Evolutionary conservation across 2,888 invertebrate genomes (phyloP).

Genomic region (Cosmopolites sordidus): DNA sequence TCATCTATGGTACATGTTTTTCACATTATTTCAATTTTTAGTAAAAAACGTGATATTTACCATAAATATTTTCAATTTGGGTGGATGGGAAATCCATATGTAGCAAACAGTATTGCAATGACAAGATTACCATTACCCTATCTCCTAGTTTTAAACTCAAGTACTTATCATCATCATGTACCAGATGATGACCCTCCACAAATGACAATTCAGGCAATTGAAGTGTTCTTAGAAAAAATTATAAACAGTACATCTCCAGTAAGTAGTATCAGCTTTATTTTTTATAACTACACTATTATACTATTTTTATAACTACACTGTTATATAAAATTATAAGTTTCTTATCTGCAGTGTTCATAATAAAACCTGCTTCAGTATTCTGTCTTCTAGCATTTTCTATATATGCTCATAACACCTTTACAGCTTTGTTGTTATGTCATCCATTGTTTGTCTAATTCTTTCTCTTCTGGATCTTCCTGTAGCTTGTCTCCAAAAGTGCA

Average conservation of each 20-base stretch:
- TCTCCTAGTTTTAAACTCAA: conserved; percentile 82
- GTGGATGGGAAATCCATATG: conserved; percentile 86
- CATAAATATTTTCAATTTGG: conserved; percentile 86
- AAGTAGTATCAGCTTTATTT: too few relatives aligned
- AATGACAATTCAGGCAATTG: conserved; percentile 58
- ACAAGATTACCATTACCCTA: conserved; percentile 39
- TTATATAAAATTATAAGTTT: too few relatives aligned
- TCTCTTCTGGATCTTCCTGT: too few relatives aligned
- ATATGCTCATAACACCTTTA: too few relatives aligned
- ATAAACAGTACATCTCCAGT: conserved; percentile 75
- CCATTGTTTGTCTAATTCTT: too few relatives aligned
- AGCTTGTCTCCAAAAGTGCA: too few relatives aligned
- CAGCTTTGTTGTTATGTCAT: too few relatives aligned
- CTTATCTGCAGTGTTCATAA: too few relatives aligned
- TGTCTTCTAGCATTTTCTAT: too few relatives aligned
- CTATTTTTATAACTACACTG: too few relatives aligned
- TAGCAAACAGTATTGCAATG: conserved; percentile 93
- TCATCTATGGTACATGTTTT: neutral
- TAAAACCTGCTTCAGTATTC: too few relatives aligned
- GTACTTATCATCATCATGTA: conserved; percentile 87
- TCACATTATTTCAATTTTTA: conserved; percentile 13
- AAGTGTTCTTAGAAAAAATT: conserved; percentile 71
- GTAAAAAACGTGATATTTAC: conserved; percentile 68
- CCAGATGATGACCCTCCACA: conserved; percentile 56
- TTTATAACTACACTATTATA: too few relatives aligned